Percentiles rank a stretch among this genome's conserved stretches.
These are phyloP conservation scores for Threskiornis aethiopicus DNA, from an alignment of 2,797 vertebrate genomes.

Conservation along the genomic window DNA sequence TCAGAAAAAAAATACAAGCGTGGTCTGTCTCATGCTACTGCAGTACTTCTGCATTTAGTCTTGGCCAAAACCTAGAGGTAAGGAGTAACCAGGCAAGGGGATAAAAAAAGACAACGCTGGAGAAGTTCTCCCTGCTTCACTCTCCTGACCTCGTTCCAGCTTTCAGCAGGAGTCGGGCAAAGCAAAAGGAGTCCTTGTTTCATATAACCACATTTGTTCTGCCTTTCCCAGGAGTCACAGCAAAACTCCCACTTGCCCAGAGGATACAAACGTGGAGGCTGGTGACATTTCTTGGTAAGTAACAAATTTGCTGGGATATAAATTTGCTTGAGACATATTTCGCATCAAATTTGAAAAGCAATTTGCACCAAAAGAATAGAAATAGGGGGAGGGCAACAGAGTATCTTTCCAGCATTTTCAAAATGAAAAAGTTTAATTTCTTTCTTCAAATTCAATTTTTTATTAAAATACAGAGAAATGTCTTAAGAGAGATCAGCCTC, in stretches of 20 bases:
- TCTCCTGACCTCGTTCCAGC: not conserved
- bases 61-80: not conserved
- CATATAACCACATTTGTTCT: conserved; percentile 30
- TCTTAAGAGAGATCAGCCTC: not conserved
- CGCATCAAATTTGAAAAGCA: not conserved
- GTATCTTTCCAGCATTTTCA: not conserved
- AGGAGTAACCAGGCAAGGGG: not conserved
- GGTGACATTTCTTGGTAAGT: conserved; percentile 8
- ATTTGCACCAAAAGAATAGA: not conserved
- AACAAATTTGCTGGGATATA: not conserved
- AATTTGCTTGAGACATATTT: not conserved
- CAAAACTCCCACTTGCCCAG: not conserved
- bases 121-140: not conserved
- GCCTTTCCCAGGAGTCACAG: not conserved
- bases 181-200: not conserved
- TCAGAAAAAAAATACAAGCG: not conserved
- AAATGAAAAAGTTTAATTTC: not conserved
- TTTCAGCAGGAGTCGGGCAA: not conserved
- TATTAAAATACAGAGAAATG: not conserved
- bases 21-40: not conserved
- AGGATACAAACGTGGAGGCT: not conserved
- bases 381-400: not conserved
- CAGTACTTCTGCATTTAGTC: not conserved
- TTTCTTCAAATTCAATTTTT: not conserved
- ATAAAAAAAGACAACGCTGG: not conserved